A percentile compares a stretch with the other conserved stretches of the same genome.
These are phyloP conservation scores for Ciconia maguari DNA, from an alignment of 2,113 vertebrate species.

Conservation along the genomic window DNA sequence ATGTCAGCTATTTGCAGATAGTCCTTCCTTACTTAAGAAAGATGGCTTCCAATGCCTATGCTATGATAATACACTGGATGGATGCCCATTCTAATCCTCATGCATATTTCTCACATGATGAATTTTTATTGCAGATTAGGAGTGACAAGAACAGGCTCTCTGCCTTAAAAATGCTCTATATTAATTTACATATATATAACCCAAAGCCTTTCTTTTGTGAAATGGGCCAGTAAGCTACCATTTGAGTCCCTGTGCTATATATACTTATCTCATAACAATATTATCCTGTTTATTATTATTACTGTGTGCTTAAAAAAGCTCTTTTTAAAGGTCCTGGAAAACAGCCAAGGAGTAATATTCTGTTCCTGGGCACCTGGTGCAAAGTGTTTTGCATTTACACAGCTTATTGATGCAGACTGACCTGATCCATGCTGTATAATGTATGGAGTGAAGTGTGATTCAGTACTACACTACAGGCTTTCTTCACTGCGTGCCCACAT, in stretches of 20 bases:
- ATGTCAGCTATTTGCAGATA: neutral
- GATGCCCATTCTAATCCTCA: neutral
- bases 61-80: slow-evolving; percentile 29
- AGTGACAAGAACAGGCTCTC: slow-evolving; percentile 35
- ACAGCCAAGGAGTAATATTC: neutral
- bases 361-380: neutral
- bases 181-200: slow-evolving; percentile 52
- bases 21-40: neutral
- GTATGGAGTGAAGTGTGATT: neutral
- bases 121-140: slow-evolving; percentile 50
- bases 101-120: slow-evolving; percentile 47
- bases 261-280: neutral
- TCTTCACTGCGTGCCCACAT: rapidly evolving
- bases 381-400: neutral
- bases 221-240: neutral
- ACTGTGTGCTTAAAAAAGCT: neutral
- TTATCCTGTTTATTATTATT: neutral
- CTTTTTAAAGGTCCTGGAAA: neutral
- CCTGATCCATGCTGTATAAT: neutral
- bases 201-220: neutral
- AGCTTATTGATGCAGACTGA: neutral
- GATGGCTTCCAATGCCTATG: neutral
- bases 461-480: neutral
- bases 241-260: neutral
- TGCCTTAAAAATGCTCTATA: slow-evolving; percentile 20